A percentile compares a stretch with the other conserved stretches of the same genome.
phyloP scores from a whole-genome alignment of 2,113 vertebrate genomes.

The Notarius lentiginosus region DNA sequence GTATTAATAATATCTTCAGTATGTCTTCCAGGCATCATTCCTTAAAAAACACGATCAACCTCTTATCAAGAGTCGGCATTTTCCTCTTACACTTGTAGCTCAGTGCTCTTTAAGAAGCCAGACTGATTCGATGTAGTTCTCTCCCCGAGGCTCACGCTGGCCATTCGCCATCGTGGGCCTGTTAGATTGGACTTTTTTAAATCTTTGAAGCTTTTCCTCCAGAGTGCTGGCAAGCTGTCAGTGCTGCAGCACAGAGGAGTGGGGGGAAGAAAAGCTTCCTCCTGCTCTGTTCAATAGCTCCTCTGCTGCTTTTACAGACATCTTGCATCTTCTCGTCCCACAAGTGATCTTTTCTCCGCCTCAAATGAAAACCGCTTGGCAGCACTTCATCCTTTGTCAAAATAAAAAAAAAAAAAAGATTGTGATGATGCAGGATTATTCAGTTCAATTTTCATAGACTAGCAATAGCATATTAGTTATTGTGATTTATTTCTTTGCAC shows the following conservation, averaged over 20 bases:
- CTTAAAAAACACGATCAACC: background rate
- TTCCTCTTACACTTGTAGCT: background rate
- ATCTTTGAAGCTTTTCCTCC: slow-evolving; percentile 31
- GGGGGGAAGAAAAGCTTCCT: background rate
- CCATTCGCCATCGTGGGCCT: slow-evolving; percentile 7
- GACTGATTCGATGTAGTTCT: background rate
- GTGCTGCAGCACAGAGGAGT: slow-evolving; percentile 23
- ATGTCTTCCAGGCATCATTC: background rate
- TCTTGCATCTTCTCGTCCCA: slow-evolving; percentile 36
- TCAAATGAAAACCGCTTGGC: slow-evolving; percentile 34
- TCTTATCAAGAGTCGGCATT: background rate
- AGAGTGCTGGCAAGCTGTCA: slow-evolving; percentile 49
- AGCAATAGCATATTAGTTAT: slow-evolving; percentile 50
- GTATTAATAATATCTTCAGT: background rate
- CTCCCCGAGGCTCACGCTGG: slow-evolving; percentile 3
- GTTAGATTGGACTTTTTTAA: slow-evolving; percentile 30
- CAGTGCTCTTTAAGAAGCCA: slow-evolving; percentile 6
- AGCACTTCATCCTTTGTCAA: background rate
- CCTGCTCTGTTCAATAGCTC: slow-evolving; percentile 23
- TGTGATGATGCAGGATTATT: background rate
- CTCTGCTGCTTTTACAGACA: slow-evolving; percentile 30
- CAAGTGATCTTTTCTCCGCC: slow-evolving; percentile 38
- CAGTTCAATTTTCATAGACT: slow-evolving; percentile 48
- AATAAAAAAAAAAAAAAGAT: background rate
- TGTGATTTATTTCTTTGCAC: slow-evolving; percentile 50